Evolutionary conservation across 2,113 vertebrate species (phyloP), one percentile per base, ranked within the genome.

Genomic region (Naja naja): DNA sequence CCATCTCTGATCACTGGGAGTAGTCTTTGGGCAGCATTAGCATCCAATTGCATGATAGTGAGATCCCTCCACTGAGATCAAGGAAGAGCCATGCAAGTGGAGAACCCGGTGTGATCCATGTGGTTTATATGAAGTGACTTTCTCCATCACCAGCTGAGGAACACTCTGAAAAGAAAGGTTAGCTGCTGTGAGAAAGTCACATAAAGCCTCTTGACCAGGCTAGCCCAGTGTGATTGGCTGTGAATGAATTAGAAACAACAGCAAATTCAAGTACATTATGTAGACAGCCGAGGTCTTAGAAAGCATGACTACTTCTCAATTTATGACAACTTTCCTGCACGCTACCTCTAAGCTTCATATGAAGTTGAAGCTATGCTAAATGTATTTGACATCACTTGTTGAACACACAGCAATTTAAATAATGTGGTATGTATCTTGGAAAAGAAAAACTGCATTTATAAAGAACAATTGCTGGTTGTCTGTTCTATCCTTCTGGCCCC

Each of bases 381-480:
- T 25, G 10, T 92, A 81, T 27, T 89, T 47, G 27, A 27, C 49
- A 60, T 49, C 54, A 20, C 55, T 87, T 34, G 18, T 55, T 25
- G 53, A 91, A 58, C 55, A 47, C 9, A 54, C 8, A 54, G 49
- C 22, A 39, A 10, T 85, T 47, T 45, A 89, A 85, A 74, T 89
- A 85, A 56, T 49, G 53, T 22, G 16, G 53, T 47, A 25, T 89
- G 43, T 55, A 18, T 14, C 11, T 60, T n/a, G 64, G 8, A 58
- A 89, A n/a, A 20, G 93, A 90, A 88, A 74, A 92, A 47, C 20
- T 87, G 90, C n/a, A 43, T 89, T 89, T 89, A 54, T 47, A 30
- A 47, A 92, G 87, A 89, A 89, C n/a, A 58, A 85, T 85, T 89
- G 53, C 53, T 39, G 53, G 53, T 55, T 55, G 49, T 52, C 47